phyloP scores from a whole-genome alignment of 2,113 vertebrate genomes.

The Boulengeromyrus knoepffleri region DNA sequence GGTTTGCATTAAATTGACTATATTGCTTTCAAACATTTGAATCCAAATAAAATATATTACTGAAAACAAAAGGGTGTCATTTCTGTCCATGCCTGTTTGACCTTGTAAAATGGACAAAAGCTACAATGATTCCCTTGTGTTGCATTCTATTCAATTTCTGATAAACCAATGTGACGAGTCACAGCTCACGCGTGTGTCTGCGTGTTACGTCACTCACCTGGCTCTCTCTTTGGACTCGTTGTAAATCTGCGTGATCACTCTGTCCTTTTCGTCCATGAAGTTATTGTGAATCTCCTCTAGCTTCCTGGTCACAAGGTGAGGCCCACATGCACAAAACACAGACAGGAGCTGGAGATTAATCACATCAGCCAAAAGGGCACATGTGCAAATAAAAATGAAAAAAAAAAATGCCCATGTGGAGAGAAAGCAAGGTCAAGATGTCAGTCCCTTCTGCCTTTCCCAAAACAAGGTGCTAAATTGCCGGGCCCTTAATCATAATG shows the following conservation, averaged over 20 bases:
- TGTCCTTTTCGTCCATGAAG: slow-evolving; percentile 77
- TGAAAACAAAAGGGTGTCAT: background rate
- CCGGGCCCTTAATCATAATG: background rate
- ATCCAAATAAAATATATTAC: background rate
- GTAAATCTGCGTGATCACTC: slow-evolving; percentile 69
- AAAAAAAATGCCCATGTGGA: background rate
- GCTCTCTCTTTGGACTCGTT: slow-evolving; percentile 70
- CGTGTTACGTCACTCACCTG: slow-evolving; percentile 52
- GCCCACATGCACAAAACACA: background rate
- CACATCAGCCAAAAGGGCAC: background rate
- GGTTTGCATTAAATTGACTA: background rate
- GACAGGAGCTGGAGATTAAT: background rate
- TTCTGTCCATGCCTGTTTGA: background rate
- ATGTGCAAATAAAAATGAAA: background rate
- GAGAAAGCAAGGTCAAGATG: background rate
- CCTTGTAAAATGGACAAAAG: background rate
- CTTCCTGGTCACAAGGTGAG: slow-evolving; percentile 54
- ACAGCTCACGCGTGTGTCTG: background rate
- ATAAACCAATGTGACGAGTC: background rate
- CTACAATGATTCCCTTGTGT: background rate
- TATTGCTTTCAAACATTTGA: background rate
- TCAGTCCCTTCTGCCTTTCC: background rate
- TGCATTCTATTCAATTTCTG: background rate
- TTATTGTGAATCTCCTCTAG: slow-evolving; percentile 66
- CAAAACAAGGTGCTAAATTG: background rate